A percentile compares a stretch with the other conserved stretches of the same genome.
Evolutionary conservation across 1,140 invertebrate species (phyloP).

Genomic region (Hylaeus anthracinus): DNA sequence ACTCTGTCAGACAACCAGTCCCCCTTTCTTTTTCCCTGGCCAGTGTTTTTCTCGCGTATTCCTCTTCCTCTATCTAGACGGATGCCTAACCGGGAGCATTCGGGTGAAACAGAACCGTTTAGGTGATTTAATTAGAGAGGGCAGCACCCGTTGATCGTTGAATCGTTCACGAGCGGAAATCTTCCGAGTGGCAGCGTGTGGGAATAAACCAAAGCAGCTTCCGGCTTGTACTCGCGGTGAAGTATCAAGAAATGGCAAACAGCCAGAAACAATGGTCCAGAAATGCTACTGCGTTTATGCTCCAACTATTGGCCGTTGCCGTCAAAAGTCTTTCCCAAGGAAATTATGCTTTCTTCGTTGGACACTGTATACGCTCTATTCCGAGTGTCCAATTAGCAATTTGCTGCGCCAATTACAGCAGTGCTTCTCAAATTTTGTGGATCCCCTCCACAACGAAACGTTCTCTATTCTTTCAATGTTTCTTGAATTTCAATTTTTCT

Average conservation of each 20-base stretch:
- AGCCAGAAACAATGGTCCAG: no score
- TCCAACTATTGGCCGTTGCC: neutral
- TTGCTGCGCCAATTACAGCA: no score
- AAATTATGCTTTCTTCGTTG: neutral
- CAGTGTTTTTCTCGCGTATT: neutral
- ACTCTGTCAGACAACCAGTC: slow-evolving; percentile 52
- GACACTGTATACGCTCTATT: no score
- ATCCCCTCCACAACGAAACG: no score
- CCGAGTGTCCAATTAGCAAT: no score
- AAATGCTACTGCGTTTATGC: neutral
- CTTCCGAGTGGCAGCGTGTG: slow-evolving; percentile 15
- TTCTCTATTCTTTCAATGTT: no score
- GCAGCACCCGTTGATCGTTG: slow-evolving; percentile 22
- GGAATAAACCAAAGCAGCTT: slow-evolving; percentile 5
- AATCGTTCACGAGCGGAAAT: slow-evolving; percentile 9
- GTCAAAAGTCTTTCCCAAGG: no score
- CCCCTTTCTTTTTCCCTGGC: slow-evolving; percentile 33
- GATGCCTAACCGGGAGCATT: slow-evolving; percentile 34
- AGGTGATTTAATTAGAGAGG: slow-evolving; percentile 56
- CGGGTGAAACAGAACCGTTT: slow-evolving; percentile 65
- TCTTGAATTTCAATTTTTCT: no score
- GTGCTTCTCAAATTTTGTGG: no score
- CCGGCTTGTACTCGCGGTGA: slow-evolving; percentile 4
- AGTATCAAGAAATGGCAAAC: neutral
- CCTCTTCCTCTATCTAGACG: slow-evolving; percentile 27